Base-by-base conservation (phyloP, 35 echinoderm and acorn worm species). In the Apostichopus parvimensis region DNA sequence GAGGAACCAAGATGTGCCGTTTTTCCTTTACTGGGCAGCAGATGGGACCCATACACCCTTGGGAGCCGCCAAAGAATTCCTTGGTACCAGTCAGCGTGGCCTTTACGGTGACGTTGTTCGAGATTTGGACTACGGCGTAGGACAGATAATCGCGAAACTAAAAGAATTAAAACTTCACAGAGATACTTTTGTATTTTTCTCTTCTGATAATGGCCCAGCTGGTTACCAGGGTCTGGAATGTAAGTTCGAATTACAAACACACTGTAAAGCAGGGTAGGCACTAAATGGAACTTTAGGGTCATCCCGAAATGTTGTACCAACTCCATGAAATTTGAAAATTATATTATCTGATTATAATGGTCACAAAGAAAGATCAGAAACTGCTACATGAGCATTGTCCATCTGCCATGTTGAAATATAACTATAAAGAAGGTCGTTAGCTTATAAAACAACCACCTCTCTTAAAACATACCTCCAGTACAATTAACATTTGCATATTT, bases 1-100 rank as follows among this genome's bases (percentile, higher is more conserved):
- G 14, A 15, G 80, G 55, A 80, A 94, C 52, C 20, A 59, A 1
- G n/a, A 89, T 10, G 57, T 22, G 0, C 95, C 90, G 0, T 96
- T 96, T 78, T 94, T 96, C 87, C 86, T 96, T 24, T 96, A 96
- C 90, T 96, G 95, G 95, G 93, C 90, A 26, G 80, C 93, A 14
- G 95, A 96, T 90, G 85, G 82, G n/a, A 89, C 95, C 17, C 95
- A 96, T 54, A 65, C 18, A 15, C 93, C 95, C 20, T 77, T 92
- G 34, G 94, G 94, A 82, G 93, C 93, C 45, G 89, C 93, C 45
- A 83, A 86, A 17, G 18, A 66, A 5, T 96, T 84, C 76, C 93
- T 96, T 52, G 95, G 95, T 17, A 92, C 93, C 6, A 94, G 93
- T 59, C 90, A 90, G 76, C 93, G 95, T 28, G 95, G 95, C 54